Evolutionary conservation across 2,888 invertebrate species (phyloP).

Genomic region (Monochamus alternatus): DNA sequence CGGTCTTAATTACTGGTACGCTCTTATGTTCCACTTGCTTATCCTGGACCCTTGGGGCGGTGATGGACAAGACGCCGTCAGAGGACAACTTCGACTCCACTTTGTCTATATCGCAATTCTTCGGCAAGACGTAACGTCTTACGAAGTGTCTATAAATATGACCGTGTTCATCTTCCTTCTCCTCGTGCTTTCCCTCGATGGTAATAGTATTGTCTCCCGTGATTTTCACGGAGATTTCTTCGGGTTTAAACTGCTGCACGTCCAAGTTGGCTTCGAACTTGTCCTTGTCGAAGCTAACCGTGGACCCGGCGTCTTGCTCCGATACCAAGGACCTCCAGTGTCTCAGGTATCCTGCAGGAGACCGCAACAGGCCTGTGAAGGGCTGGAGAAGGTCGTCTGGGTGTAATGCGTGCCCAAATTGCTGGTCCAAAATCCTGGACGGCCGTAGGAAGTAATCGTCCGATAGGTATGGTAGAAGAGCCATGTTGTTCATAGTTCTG

Average conservation of each 20-base stretch:
- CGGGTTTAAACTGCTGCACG: constrained; percentile 48
- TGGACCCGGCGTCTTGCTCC: constrained; percentile 18
- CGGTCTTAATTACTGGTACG: constrained; percentile 43
- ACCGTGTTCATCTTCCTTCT: constrained; percentile 47
- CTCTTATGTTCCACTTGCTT: constrained; percentile 31
- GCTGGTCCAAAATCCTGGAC: constrained; percentile 9
- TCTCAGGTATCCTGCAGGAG: constrained; percentile 14
- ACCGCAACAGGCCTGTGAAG: background rate
- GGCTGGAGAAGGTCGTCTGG: constrained; percentile 14
- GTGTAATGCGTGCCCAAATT: constrained; percentile 12
- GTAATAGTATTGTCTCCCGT: constrained; percentile 41
- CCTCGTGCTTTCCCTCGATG: constrained; percentile 46
- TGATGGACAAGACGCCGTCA: constrained; percentile 46
- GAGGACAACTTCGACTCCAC: constrained; percentile 44
- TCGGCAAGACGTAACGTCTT: constrained; percentile 44
- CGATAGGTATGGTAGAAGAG: constrained; percentile 13
- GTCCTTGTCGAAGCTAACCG: constrained; percentile 35
- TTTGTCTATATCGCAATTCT: constrained; percentile 40
- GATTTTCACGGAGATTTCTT: constrained; percentile 46
- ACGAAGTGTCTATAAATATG: constrained; percentile 46
- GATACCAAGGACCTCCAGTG: constrained; percentile 11
- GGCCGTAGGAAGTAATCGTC: constrained; percentile 4
- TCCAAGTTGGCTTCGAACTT: constrained; percentile 46
- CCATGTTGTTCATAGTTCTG: background rate
- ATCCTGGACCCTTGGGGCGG: constrained; percentile 36